Conservation (phyloP, 2,113 vertebrate genomes). For the Australoheros scitulus region DNA sequence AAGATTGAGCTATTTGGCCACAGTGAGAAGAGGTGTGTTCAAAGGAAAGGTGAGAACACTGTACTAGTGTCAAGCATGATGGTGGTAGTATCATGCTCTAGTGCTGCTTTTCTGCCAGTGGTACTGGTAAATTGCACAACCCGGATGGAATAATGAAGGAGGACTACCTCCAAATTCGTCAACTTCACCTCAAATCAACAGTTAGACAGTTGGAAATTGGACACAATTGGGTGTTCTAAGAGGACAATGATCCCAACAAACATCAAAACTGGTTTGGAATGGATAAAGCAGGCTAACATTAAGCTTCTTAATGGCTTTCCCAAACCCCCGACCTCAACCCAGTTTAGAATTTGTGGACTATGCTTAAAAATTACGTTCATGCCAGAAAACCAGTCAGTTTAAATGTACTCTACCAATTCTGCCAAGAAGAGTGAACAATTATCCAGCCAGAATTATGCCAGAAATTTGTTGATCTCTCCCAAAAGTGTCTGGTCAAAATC, state of each 20-base stretch:
- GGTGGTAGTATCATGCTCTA: too few relatives aligned
- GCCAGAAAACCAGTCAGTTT: background rate
- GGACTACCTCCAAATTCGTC: rapidly evolving
- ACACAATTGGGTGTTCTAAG: too few relatives aligned
- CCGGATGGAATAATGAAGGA: background rate
- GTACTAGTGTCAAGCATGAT: too few relatives aligned
- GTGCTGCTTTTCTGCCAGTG: background rate
- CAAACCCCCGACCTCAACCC: background rate
- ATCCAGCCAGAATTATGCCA: too few relatives aligned
- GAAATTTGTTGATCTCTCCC: too few relatives aligned
- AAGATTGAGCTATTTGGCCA: too few relatives aligned
- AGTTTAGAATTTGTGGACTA: background rate
- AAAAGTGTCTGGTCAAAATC: too few relatives aligned
- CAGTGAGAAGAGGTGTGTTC: too few relatives aligned
- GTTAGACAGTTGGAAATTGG: background rate
- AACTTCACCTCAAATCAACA: background rate
- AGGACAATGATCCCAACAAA: too few relatives aligned
- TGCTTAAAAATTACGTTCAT: background rate
- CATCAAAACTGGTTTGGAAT: background rate
- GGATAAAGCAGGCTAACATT: background rate
- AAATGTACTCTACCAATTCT: too few relatives aligned
- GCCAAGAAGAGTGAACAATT: too few relatives aligned
- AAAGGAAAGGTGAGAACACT: too few relatives aligned
- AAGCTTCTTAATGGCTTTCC: background rate
- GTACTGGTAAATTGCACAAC: background rate